Evolutionary conservation across 1,140 invertebrate genomes (phyloP).

Genomic region (Lineus longissimus): DNA sequence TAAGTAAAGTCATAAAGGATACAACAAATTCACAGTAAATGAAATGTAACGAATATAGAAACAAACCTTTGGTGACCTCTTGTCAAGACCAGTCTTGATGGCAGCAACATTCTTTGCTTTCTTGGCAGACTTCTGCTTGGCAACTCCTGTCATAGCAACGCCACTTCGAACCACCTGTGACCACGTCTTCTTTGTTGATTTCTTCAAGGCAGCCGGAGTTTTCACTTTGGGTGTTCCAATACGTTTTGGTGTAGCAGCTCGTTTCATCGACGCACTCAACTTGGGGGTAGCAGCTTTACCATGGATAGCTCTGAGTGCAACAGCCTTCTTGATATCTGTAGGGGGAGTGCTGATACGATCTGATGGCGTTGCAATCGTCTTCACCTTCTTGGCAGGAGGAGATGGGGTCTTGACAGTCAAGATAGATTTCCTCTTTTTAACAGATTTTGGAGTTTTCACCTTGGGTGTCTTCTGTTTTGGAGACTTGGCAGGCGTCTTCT

Average conservation of each 20-base stretch:
- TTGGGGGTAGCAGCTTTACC: slow-evolving; percentile 37
- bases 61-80: too few species aligned
- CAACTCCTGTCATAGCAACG: slow-evolving; percentile 11
- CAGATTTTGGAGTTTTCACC: slow-evolving; percentile 3
- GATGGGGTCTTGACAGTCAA: neutral
- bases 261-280: slow-evolving; percentile 13
- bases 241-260: neutral
- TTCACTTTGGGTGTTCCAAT: slow-evolving; percentile 9
- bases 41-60: too few species aligned
- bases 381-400: neutral
- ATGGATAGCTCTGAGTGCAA: slow-evolving; percentile 39
- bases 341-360: slow-evolving; percentile 26
- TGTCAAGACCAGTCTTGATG: neutral
- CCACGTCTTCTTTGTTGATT: slow-evolving; percentile 29
- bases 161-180: slow-evolving; percentile 39
- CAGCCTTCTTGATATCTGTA: slow-evolving; percentile 33
- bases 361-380: slow-evolving; percentile 19
- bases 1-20: too few species aligned
- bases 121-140: slow-evolving; percentile 12
- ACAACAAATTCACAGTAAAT: too few species aligned
- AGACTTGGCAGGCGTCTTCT: slow-evolving; percentile 9
- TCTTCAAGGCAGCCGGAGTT: slow-evolving; percentile 1
- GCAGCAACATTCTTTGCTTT: slow-evolving; percentile 2
- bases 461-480: slow-evolving; percentile 5
- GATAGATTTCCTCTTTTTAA: slow-evolving; percentile 9